phyloP scores from a whole-genome alignment of 2,113 vertebrate species.

The Gulo gulo region DNA sequence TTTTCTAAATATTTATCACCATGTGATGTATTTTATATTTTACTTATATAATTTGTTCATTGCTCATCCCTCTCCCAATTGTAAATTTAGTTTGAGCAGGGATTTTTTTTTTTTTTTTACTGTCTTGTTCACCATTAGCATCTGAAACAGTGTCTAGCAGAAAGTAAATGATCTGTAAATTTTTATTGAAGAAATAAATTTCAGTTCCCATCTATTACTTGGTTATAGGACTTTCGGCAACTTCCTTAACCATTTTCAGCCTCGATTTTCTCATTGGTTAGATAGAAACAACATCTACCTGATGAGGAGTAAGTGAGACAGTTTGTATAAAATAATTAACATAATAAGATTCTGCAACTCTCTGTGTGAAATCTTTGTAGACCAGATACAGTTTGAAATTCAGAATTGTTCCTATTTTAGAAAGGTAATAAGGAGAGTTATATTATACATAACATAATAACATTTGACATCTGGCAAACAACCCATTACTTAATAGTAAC shows the following conservation, averaged over 20 bases:
- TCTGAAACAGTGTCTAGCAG: neutral
- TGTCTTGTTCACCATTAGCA: neutral
- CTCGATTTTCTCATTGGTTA: slow-evolving; percentile 13
- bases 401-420: neutral
- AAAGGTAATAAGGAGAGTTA: neutral
- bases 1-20: neutral
- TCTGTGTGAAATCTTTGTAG: neutral
- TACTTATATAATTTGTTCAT: neutral
- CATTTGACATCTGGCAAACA: neutral
- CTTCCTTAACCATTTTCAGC: neutral
- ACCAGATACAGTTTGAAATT: slow-evolving; percentile 15
- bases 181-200: slow-evolving; percentile 18
- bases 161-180: neutral
- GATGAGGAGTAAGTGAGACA: neutral
- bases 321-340: neutral
- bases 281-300: neutral
- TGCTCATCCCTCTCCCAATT: neutral
- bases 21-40: neutral
- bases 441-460: neutral
- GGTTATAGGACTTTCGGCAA: neutral
- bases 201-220: neutral
- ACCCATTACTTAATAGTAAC: neutral
- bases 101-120: neutral
- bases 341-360: neutral
- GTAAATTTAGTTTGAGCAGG: neutral